These are phyloP conservation scores for Spongilla lacustris DNA, from an alignment of 37 sponge, comb jelly and placozoan species.

Conservation along the genomic window DNA sequence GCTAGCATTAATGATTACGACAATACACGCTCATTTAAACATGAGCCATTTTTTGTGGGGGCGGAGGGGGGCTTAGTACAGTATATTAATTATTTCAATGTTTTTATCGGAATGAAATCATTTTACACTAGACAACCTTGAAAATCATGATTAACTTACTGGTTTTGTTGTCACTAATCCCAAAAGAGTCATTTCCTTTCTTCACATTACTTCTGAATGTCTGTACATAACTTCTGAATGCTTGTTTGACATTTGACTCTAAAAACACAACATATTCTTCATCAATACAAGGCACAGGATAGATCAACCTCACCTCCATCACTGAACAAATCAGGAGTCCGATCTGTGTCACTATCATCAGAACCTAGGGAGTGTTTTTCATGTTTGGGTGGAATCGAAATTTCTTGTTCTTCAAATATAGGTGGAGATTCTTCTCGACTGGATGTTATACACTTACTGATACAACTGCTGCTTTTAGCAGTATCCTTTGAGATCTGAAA, in stretches of 20 bases:
- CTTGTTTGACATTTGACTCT: not conserved
- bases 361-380: not conserved
- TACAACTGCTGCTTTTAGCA: not conserved
- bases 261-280: not conserved
- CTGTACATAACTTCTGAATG: not conserved
- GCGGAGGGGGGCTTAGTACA: no score
- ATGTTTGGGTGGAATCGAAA: not conserved
- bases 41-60: no score
- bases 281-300: not conserved
- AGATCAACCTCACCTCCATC: not conserved
- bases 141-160: not conserved
- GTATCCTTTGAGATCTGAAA: not conserved
- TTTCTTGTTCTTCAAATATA: not conserved
- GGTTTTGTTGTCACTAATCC: not conserved
- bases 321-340: not conserved
- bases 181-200: not conserved
- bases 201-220: not conserved
- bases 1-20: no score
- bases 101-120: not conserved
- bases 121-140: not conserved
- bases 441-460: no score
- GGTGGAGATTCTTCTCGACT: not conserved
- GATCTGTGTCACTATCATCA: not conserved
- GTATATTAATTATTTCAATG: not conserved
- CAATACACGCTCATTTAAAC: no score